Percentiles rank a stretch among this genome's conserved stretches.
Conservation (phyloP, 1,140 invertebrate species). For the Colletes latitarsis region DNA sequence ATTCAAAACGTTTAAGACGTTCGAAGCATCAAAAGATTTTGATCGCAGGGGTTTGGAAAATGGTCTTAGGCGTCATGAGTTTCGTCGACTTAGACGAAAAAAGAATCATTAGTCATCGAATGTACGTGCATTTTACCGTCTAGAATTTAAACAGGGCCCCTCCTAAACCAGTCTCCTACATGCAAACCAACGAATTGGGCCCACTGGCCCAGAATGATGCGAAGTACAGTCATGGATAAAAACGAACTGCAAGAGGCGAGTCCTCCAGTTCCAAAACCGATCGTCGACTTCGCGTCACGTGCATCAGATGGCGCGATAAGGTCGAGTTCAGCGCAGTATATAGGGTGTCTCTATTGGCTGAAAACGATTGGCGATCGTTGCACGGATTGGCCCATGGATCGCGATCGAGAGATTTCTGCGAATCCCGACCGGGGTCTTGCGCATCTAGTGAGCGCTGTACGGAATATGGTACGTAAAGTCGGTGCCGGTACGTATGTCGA, state of each 20-base stretch:
- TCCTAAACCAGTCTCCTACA: too few species aligned
- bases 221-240: not conserved
- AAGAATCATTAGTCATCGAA: too few species aligned
- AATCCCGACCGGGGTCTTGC: constrained; percentile 17
- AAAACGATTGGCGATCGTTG: not conserved
- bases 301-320: constrained; percentile 16
- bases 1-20: too few species aligned
- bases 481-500: constrained; percentile 30
- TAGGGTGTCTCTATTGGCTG: not conserved
- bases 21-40: too few species aligned
- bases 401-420: constrained; percentile 23
- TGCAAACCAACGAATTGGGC: not conserved
- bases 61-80: too few species aligned
- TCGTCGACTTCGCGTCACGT: not conserved
- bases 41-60: too few species aligned
- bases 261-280: not conserved
- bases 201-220: not conserved
- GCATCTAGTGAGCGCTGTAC: not conserved
- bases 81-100: too few species aligned
- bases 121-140: not conserved
- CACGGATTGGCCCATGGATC: constrained; percentile 29
- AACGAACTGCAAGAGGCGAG: not conserved
- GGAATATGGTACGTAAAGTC: not conserved
- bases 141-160: not conserved
- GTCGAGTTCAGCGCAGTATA: not conserved